Percentiles rank a stretch among this genome's conserved stretches.
These are phyloP conservation scores for Boleophthalmus pectinirostris DNA, from an alignment of 2,113 vertebrate genomes.

Conservation along the genomic window DNA sequence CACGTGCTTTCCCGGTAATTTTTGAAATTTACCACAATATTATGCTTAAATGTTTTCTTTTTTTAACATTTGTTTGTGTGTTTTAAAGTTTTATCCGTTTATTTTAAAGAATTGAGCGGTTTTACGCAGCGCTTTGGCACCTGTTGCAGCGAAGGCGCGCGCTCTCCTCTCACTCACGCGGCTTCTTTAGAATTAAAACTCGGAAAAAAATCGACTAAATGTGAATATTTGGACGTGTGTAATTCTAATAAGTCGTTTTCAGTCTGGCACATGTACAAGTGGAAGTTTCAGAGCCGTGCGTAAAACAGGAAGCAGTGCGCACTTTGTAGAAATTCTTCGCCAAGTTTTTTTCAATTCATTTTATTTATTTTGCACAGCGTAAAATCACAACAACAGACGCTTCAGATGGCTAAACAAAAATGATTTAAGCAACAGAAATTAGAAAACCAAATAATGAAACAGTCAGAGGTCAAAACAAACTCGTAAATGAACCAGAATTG, in stretches of 20 bases:
- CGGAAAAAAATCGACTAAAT: neutral
- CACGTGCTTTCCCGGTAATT: neutral
- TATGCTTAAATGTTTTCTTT: neutral
- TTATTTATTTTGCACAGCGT: no score
- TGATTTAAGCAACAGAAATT: no score
- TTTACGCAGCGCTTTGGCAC: slow-evolving; percentile 41
- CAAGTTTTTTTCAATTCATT: no score
- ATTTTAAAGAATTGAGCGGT: slow-evolving; percentile 11
- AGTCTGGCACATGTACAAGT: neutral
- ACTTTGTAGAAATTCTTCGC: neutral
- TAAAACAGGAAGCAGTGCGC: slow-evolving; percentile 52
- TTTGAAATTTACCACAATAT: neutral
- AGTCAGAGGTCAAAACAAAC: no score
- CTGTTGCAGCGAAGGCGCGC: slow-evolving; percentile 61
- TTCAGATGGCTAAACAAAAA: no score
- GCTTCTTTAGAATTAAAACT: slow-evolving; percentile 2
- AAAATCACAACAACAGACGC: no score
- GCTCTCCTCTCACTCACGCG: neutral
- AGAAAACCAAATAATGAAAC: no score
- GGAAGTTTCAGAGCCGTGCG: neutral
- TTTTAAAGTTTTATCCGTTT: neutral
- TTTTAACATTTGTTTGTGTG: neutral
- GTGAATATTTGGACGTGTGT: neutral
- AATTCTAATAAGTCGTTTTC: neutral
- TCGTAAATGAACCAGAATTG: no score